Percentiles rank a stretch among this genome's conserved stretches.
Evolutionary conservation across 2,113 vertebrate genomes (phyloP).

Genomic region (Petaurus breviceps): DNA sequence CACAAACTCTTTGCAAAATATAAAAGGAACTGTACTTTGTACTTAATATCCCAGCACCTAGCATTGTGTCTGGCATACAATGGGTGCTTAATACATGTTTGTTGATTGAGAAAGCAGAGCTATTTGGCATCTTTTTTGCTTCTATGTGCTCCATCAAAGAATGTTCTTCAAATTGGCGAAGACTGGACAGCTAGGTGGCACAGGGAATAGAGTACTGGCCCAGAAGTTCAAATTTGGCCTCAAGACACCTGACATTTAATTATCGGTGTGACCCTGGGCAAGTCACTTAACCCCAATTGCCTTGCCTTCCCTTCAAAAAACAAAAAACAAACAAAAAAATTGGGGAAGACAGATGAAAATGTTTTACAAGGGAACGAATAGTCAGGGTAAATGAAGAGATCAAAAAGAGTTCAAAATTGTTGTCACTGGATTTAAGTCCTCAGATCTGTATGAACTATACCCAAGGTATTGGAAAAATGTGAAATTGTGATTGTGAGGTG

Average conservation of each 20-base stretch:
- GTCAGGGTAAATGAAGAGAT: not conserved
- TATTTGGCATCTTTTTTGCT: no score
- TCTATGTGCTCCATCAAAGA: no score
- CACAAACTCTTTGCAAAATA: no score
- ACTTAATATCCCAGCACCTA: not conserved
- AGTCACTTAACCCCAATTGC: no score
- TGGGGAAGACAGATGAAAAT: not conserved
- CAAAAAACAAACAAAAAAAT: no score
- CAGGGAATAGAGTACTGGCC: no score
- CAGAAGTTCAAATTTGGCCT: no score
- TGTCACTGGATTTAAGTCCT: not conserved
- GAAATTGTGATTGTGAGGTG: not conserved
- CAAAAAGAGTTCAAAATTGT: not conserved
- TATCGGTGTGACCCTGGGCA: no score
- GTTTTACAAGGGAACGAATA: not conserved
- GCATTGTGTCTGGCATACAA: not conserved
- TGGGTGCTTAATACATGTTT: not conserved
- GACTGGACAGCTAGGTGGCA: not conserved
- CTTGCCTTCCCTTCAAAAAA: no score
- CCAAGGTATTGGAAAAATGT: not conserved
- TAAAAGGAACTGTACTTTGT: no score
- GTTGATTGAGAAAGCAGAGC: not conserved
- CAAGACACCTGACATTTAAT: no score
- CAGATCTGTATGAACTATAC: not conserved
- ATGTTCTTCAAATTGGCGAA: no score